Conservation (phyloP, 2,888 invertebrate genomes). For the Melipona beecheii region DNA sequence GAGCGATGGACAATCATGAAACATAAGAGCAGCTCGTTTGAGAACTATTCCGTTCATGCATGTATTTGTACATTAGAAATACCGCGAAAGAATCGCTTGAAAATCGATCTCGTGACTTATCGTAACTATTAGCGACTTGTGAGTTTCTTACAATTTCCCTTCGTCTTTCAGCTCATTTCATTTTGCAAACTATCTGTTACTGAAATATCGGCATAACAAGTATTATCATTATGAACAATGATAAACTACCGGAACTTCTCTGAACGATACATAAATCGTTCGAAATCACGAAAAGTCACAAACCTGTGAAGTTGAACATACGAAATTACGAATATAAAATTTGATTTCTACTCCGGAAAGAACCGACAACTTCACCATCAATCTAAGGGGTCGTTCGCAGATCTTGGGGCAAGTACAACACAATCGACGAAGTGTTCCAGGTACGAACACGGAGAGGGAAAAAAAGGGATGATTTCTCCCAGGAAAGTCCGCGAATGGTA, state of each 20-base stretch:
- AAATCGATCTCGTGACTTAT: neutral
- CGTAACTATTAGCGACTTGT: neutral
- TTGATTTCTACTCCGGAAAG: too few species aligned
- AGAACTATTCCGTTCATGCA: slow-evolving; percentile 7
- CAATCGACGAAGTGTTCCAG: slow-evolving; percentile 42
- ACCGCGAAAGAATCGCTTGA: too few species aligned
- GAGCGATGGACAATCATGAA: slow-evolving; percentile 64
- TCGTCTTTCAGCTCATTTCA: neutral
- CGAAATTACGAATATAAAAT: neutral
- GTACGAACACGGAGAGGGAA: slow-evolving; percentile 12
- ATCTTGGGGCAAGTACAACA: slow-evolving; percentile 29
- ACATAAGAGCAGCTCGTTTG: slow-evolving; percentile 43
- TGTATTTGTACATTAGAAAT: slow-evolving; percentile 16
- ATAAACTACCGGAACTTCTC: neutral
- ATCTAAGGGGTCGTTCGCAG: neutral
- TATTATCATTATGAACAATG: too few species aligned
- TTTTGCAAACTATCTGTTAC: neutral
- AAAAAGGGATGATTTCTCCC: slow-evolving; percentile 53
- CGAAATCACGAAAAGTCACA: neutral
- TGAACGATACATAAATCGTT: neutral
- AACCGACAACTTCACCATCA: neutral
- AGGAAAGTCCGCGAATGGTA: slow-evolving; percentile 50
- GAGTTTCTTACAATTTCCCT: neutral
- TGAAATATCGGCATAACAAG: neutral
- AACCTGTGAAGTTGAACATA: too few species aligned